A percentile compares a stretch with the other conserved stretches of the same genome.
Conservation (phyloP, 2,888 invertebrate genomes). For the Phanerotoma sp. region DNA sequence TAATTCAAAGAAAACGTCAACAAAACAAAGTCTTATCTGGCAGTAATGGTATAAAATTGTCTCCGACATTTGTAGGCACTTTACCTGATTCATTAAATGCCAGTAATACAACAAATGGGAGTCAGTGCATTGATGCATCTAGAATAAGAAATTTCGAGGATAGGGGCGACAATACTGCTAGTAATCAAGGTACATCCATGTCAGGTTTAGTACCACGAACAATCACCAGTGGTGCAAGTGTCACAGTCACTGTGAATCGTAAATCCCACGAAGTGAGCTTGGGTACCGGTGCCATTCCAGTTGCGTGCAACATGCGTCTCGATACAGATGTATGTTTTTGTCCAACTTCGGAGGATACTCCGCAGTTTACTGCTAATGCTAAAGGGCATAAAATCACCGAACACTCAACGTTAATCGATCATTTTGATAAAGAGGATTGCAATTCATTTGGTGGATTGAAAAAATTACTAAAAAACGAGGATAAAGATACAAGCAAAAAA, state of each 20-base stretch:
- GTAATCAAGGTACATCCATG: conserved; percentile 4
- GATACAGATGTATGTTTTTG: conserved; percentile 48
- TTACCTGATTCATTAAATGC: background rate
- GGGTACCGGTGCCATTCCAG: conserved; percentile 35
- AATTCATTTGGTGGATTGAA: background rate
- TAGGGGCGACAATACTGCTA: conserved; percentile 16
- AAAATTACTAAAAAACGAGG: background rate
- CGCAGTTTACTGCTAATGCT: conserved; percentile 32
- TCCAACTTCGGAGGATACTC: conserved; percentile 47
- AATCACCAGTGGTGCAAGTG: conserved; percentile 36
- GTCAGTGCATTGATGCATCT: conserved; percentile 9
- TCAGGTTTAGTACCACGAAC: conserved; percentile 5
- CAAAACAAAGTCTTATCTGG: conserved; percentile 52
- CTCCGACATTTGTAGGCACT: too few relatives aligned
- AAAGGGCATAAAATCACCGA: conserved; percentile 24
- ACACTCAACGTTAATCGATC: conserved; percentile 4
- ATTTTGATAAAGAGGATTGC: conserved; percentile 43
- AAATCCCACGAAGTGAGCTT: conserved; percentile 38
- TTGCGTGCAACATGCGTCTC: conserved; percentile 55
- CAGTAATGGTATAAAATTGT: conserved; percentile 45
- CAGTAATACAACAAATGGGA: background rate
- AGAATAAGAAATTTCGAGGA: conserved; percentile 2
- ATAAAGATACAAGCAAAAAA: background rate
- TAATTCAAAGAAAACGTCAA: conserved; percentile 72
- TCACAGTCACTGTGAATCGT: conserved; percentile 31